Evolutionary conservation across 2,797 vertebrate genomes (phyloP), one percentile per base, ranked within the genome.

Genomic region (Characodon lateralis): DNA sequence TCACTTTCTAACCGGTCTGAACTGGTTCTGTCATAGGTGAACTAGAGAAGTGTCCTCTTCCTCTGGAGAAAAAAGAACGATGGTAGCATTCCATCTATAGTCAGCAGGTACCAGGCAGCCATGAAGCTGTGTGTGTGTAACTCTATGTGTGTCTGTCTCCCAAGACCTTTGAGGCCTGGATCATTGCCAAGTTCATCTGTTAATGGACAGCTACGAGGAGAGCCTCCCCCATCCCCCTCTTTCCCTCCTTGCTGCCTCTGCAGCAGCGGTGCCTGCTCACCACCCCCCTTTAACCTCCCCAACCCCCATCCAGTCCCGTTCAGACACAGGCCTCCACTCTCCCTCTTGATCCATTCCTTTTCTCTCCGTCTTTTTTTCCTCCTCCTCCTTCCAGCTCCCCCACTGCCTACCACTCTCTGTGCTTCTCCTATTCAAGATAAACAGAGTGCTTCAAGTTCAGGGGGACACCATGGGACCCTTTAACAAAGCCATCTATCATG

Each of bases 381-480:
- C 77, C 79, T 71, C 76, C 66, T 58, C 71, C 79, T 56, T 65
- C 61, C 66, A 81, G 55, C 70, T 77, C 95, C 96, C 96, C 96
- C 95, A 94, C 81, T 69, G 24, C 14, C 72, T 58, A 28, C 58
- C 91, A 96, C 96, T 96, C 96, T 95, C 96, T 96, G 95, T 96
- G 95, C 95, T 92, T 96, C 88, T 95, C 97, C 97, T 96, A 98
- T 98, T 98, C 97, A 98, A 97, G 96, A 98, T 98, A 98, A 98
- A 98, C 97, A 98, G 97, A 98, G 97, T 98, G 97, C 97, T 98
- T 97, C 97, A 98, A 99, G 98, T 99, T 98, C 97, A 98, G 97
- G 97, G 43, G 97, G 97, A 98, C 97, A 98, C 97, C 97, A 97
- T 97, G 97, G 97, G 98, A 99, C 95, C 94, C 94, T 94, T 94